These are phyloP conservation scores for Prinia subflava DNA, from an alignment of 2,113 vertebrate genomes.

Conservation along the genomic window DNA sequence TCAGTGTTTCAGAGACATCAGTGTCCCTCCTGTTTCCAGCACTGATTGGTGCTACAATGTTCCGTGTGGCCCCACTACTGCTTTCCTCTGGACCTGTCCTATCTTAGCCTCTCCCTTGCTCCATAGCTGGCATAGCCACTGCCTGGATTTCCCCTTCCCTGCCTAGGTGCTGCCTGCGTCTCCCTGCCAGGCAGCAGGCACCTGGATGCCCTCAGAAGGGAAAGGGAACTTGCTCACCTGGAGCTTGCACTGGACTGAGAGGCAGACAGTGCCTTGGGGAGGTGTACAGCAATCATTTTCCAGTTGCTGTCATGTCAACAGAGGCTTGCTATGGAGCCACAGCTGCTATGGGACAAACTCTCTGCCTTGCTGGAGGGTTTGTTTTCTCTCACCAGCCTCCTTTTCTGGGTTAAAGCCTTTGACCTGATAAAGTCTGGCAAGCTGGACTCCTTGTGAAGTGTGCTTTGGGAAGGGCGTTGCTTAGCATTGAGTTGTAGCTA, in stretches of 20 bases:
- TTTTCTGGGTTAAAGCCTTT: background rate
- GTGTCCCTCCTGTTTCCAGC: background rate
- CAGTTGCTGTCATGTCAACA: background rate
- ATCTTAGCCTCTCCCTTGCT: background rate
- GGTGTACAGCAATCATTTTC: background rate
- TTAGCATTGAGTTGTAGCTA: background rate
- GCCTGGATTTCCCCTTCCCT: background rate
- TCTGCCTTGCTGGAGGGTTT: background rate
- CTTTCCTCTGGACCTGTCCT: background rate
- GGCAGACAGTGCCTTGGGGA: background rate
- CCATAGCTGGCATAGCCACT: background rate
- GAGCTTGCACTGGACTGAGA: background rate
- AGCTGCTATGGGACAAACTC: background rate
- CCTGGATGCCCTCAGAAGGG: background rate
- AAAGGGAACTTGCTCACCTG: background rate
- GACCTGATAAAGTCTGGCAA: background rate
- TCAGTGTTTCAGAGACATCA: background rate
- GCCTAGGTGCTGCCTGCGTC: background rate
- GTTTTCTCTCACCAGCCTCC: background rate
- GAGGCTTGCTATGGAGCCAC: background rate
- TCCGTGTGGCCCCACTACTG: background rate
- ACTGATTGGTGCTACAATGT: fast-evolving
- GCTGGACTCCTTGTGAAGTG: background rate
- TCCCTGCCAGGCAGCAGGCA: background rate
- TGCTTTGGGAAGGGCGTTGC: background rate